Evolutionary conservation across 2,113 vertebrate genomes (phyloP), one percentile per base, ranked within the genome.

Genomic region (Romanogobio albipinnatus): DNA sequence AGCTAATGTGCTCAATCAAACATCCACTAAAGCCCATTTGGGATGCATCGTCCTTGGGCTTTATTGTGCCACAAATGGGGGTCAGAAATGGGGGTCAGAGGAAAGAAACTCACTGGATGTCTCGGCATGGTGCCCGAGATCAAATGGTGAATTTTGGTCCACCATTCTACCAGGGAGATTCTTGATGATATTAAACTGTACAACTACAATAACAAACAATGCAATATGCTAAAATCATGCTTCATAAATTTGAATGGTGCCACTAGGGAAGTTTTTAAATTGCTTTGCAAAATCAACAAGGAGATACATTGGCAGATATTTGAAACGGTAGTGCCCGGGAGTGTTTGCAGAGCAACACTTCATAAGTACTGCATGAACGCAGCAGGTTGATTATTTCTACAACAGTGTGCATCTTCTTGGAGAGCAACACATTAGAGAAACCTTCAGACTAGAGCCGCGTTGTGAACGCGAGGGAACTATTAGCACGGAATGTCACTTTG

Each of bases 1-100:
- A 73, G 64, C 73, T 84, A 86, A 84, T 84, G 82, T 47, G 58
- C 51, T 83, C 75, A 80, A 73, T 86, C 76, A 71, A 84, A 88
- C 61, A 56, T 78, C 49, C 70, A 81, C 84, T 81, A 64, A 66
- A 59, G 26, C 51, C 64, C 84, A 85, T 83, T 85, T 83, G 43
- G 19, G 75, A 83, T 86, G 86, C 47, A 64, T 26, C 75, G 10
- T 49, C 36, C 62, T 79, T 76, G 70, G 13, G 51, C 26, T 58
- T 81, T 58, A 81, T 33, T 84, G 75, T 61, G 59, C 74, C 81
- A 81, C 76, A 86, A 84, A 86, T 86, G 59, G 81, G 83, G 58
- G 84, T 62, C 59, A 24, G 11, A 84, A 29, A 86, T 86, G 59
- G 76, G 83, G 58, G 84, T 62, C 59, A 24, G 13, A 29, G 68